Evolutionary conservation across 2,888 invertebrate species (phyloP).

Genomic region (Caenorhabditis zanzibari): DNA sequence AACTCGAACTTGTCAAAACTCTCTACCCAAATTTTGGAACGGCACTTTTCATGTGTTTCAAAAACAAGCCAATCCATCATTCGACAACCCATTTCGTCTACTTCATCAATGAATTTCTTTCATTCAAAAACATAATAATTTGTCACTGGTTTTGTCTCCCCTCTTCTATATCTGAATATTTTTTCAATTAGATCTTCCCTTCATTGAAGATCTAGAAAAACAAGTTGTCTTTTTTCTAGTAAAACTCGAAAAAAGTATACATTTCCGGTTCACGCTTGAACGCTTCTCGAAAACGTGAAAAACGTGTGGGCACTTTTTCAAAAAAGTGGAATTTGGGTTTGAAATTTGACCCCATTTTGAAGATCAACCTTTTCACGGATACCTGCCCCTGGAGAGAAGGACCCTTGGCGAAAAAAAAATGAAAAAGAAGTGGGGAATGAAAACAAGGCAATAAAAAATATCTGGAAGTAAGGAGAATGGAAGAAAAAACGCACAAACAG

Average conservation of each 20-base stretch:
- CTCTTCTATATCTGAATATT: not conserved
- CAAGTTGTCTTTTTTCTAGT: conserved; percentile 8
- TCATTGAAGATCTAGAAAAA: not conserved
- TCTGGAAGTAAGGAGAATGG: conserved; percentile 5
- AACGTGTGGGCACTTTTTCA: conserved; percentile 15
- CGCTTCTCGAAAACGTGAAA: conserved; percentile 18
- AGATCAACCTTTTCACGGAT: too few species aligned
- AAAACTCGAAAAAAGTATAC: conserved; percentile 12
- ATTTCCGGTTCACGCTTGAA: conserved; percentile 43
- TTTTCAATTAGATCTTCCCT: conserved; percentile 30
- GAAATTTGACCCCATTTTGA: conserved; percentile 31
- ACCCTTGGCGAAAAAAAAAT: not conserved
- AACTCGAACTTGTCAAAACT: not conserved
- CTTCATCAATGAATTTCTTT: conserved; percentile 42
- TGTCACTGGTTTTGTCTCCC: not conserved
- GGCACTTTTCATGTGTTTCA: conserved; percentile 1
- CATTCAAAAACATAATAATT: conserved; percentile 34
- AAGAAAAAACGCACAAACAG: conserved; percentile 10
- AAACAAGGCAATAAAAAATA: conserved; percentile 52
- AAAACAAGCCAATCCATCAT: conserved; percentile 48
- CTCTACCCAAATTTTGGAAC: not conserved
- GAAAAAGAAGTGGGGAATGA: not conserved
- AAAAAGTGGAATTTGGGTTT: conserved; percentile 26
- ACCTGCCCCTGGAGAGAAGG: not conserved
- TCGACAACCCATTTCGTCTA: conserved; percentile 2